These are phyloP conservation scores for Sarotherodon lohbergeri DNA, from an alignment of 2,113 vertebrate genomes.

Conservation along the genomic window DNA sequence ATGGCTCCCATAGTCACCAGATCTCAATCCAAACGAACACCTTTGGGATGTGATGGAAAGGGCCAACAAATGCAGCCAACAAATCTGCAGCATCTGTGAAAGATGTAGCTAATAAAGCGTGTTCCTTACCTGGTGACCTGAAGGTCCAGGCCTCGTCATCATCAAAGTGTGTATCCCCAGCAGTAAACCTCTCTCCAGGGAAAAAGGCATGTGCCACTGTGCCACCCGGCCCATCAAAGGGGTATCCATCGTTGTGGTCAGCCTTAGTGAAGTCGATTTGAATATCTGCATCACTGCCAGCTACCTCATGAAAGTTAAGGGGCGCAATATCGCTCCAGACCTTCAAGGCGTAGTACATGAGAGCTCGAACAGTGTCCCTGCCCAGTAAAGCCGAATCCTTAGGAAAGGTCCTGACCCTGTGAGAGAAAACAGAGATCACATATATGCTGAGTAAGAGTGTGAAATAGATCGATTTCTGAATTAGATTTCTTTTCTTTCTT, in stretches of 20 bases:
- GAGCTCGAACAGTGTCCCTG: conserved; percentile 87
- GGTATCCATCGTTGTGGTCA: conserved; percentile 88
- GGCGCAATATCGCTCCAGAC: conserved; percentile 96
- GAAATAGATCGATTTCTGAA: not conserved
- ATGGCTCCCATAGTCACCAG: not conserved
- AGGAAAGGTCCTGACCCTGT: conserved; percentile 88
- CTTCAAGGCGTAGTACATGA: conserved; percentile 95
- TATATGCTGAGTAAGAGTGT: not conserved
- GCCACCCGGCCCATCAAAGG: conserved; percentile 92
- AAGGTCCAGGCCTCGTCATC: conserved; percentile 96
- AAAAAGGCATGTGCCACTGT: conserved; percentile 92
- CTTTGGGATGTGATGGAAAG: not conserved
- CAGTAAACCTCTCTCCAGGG: conserved; percentile 83
- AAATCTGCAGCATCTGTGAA: not conserved
- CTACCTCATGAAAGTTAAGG: conserved; percentile 95
- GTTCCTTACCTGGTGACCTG: conserved; percentile 82
- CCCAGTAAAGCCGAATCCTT: conserved; percentile 82
- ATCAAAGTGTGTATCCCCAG: conserved; percentile 93
- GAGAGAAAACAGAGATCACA: not conserved
- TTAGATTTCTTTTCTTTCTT: not conserved
- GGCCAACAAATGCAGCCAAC: not conserved
- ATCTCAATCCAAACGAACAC: not conserved
- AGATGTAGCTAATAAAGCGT: not conserved
- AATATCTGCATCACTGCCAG: conserved; percentile 86
- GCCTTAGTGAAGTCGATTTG: conserved; percentile 94